Evolutionary conservation across 2,113 vertebrate species (phyloP).

Genomic region (Lagopus muta): DNA sequence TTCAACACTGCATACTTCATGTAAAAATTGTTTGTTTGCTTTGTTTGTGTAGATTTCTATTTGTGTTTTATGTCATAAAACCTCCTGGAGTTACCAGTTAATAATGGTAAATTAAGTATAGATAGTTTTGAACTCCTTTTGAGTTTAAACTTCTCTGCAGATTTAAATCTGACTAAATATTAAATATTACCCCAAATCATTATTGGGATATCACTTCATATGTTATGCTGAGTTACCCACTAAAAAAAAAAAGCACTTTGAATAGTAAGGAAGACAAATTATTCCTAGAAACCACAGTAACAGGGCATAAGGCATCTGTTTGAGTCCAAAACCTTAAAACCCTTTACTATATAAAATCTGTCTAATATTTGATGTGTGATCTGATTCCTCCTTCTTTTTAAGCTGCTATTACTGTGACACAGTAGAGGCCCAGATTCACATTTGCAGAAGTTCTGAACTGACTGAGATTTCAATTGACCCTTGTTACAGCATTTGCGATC

Average conservation of each 20-base stretch:
- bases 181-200: slow-evolving; percentile 70
- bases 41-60: slow-evolving; percentile 80
- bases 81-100: slow-evolving; percentile 76
- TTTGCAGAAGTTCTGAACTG: slow-evolving; percentile 56
- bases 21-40: slow-evolving; percentile 80
- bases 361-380: slow-evolving; percentile 72
- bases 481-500: slow-evolving; percentile 43
- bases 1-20: slow-evolving; percentile 82
- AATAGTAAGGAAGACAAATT: slow-evolving; percentile 68
- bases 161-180: slow-evolving; percentile 68
- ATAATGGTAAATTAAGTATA: slow-evolving; percentile 76
- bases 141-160: slow-evolving; percentile 75
- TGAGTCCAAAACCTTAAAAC: slow-evolving; percentile 72
- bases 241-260: slow-evolving; percentile 83
- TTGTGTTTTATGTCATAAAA: slow-evolving; percentile 81
- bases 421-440: slow-evolving; percentile 71
- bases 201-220: slow-evolving; percentile 74
- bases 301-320: slow-evolving; percentile 71
- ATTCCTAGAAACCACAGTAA: slow-evolving; percentile 70
- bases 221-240: slow-evolving; percentile 78
- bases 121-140: slow-evolving; percentile 75
- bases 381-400: slow-evolving; percentile 77
- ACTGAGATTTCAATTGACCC: slow-evolving; percentile 65
- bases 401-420: slow-evolving; percentile 83
- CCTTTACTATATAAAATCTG: slow-evolving; percentile 75